Evolutionary conservation across 2,113 vertebrate genomes (phyloP), one percentile per base, ranked within the genome.

Genomic region (Piprites chloris): DNA sequence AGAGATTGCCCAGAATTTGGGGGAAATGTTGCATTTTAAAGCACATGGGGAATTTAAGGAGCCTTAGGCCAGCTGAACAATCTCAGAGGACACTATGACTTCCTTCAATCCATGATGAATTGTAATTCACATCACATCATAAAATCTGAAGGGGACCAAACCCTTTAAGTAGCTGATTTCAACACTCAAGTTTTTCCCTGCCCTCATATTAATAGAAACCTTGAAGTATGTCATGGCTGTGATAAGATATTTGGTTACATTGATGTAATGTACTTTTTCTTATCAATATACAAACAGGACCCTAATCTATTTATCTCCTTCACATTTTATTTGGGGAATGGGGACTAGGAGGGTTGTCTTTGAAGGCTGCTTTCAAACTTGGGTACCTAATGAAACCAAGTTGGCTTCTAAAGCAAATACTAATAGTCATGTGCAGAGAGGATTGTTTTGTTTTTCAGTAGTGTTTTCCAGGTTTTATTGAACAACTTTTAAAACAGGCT

Each of bases 241-340:
- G 95, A 95, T 95, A 97, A 92, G 87, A 62, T 77, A 94, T 50
- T 96, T 94, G 63, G 86, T 86, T 87, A 74, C 65, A 89, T 89
- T 89, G 90, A 95, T 95, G 94, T 91, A 92, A 96, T 95, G 69
- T 87, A 94, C 73, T 83, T 85, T 90, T 91, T 32, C 82, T 97
- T 89, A 94, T 94, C 86, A 80, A 89, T 85, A 72, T 79, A 88
- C 95, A 97, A 95, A 93, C 91, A 97, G 52, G 62, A 49, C 53
- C 63, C 86, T 91, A 77, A 96, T 95, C 96, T 95, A 94, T 96
- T 96, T 96, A 90, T 89, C 94, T 95, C 71, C 80, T 87, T 85
- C 80, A 69, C 80, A 72, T 94, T 95, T 96, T 81, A 96, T 95
- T 96, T 87, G 85, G 89, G 83, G 89, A 61, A 67, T 50, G 47